Conservation (phyloP, 2,797 vertebrate species). For the Simalia tracyae region DNA sequence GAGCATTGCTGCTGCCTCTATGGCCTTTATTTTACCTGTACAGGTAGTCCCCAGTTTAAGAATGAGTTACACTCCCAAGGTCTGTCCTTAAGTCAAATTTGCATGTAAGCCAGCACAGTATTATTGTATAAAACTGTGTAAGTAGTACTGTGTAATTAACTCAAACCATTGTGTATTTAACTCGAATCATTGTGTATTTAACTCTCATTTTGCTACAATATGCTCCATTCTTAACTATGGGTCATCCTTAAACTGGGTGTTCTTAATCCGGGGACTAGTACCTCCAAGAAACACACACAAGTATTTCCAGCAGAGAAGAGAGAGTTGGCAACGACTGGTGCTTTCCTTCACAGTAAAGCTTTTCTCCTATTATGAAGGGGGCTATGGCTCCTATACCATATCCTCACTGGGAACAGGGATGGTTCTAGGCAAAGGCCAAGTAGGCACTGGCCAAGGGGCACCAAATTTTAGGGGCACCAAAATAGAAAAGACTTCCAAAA, state of each 20-base stretch:
- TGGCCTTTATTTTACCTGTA: neutral
- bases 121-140: no score
- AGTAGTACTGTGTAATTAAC: no score
- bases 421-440: neutral
- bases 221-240: no score
- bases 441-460: neutral
- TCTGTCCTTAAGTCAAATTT: no score
- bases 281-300: neutral
- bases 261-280: no score
- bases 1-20: neutral
- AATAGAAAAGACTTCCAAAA: neutral
- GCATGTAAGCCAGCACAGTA: no score
- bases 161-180: no score
- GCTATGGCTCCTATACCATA: neutral
- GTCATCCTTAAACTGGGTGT: no score
- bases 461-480: neutral
- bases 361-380: neutral
- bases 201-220: no score
- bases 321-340: neutral
- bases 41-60: no score
- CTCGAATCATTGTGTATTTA: no score
- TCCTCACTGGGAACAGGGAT: neutral
- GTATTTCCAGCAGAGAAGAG: neutral
- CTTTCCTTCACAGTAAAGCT: neutral
- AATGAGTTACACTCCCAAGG: no score